Conservation (phyloP, 2,888 invertebrate genomes). For the Melanophora roralis region DNA sequence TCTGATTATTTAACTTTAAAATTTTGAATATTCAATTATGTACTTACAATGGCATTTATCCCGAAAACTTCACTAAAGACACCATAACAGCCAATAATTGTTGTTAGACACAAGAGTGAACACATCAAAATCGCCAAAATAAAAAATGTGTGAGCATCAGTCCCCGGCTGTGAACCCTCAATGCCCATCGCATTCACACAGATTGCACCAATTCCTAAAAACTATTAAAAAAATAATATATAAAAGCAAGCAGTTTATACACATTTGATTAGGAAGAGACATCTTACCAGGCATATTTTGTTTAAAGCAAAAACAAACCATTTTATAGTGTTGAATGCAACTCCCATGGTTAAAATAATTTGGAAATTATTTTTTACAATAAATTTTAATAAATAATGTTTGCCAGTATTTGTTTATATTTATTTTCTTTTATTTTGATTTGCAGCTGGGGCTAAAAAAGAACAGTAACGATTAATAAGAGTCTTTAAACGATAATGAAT, state of each 20-base stretch:
- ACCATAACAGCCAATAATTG: conserved; percentile 72
- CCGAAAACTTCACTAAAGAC: conserved; percentile 69
- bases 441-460: neutral
- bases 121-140: conserved; percentile 70
- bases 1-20: too few relatives aligned
- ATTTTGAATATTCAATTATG: neutral
- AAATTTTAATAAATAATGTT: neutral
- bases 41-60: conserved; percentile 69
- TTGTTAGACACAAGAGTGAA: conserved; percentile 69
- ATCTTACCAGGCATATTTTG: conserved; percentile 69
- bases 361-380: conserved; percentile 24
- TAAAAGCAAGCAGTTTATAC: neutral
- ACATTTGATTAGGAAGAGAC: neutral
- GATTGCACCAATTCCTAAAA: conserved; percentile 69
- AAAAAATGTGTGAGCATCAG: conserved; percentile 71
- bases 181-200: conserved; percentile 67
- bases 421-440: too few relatives aligned
- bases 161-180: conserved; percentile 68
- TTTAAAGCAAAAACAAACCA: conserved; percentile 70
- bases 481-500: conserved; percentile 27
- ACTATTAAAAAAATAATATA: too few relatives aligned
- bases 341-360: conserved; percentile 65
- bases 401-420: too few relatives aligned
- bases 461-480: conserved; percentile 8
- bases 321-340: conserved; percentile 69